Base-by-base conservation (phyloP, 2,797 vertebrate species). In the Acrossocheilus wenchowensis region DNA sequence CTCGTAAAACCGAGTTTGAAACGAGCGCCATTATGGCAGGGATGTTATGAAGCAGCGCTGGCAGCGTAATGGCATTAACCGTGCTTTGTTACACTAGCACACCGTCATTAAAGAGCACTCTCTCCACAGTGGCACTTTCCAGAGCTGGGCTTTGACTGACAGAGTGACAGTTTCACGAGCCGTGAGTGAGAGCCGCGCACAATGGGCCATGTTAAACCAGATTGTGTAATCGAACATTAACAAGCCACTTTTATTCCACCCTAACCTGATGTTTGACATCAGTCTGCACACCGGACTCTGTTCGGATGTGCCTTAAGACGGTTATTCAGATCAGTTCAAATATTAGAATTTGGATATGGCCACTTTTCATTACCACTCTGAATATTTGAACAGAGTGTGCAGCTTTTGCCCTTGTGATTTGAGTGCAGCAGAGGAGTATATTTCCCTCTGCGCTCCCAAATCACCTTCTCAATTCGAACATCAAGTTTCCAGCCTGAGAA, bases 101-200 rank as follows among this genome's bases (percentile, higher is more conserved):
- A 85, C 83, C 64, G 2, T 87, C 81, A 88, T 90, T 90, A 87
- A 87, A 84, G 83, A 86, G 81, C 64, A 84, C 84, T 85, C 73
- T 78, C 74, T 79, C 52, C 39, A 43, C 84, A 79, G 66, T 72
- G 77, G 66, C 64, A 79, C 64, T 72, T 54, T 72, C 77, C 39
- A 79, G 77, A 34, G n/a, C 66, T 21, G 2, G 57, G 34, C 74
- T 81, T 66, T 83, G 64, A 69, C 74, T 79, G 88, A 83, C 80
- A 87, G 78, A 82, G 79, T 87, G 88, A 78, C 88, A 85, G 79
- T 85, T 89, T 89, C 88, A 87, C 41, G 57, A 87, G 83, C 82
- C 7, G 34, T 26, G 43, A 81, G 66, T 69, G 45, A 87, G 78
- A 75, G 81, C 26, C 21, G 17, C 14, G 23, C 78, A 82, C 88